These are phyloP conservation scores for Eunapius fragilis DNA, from an alignment of 37 sponge, comb jelly and placozoan species.

Conservation along the genomic window DNA sequence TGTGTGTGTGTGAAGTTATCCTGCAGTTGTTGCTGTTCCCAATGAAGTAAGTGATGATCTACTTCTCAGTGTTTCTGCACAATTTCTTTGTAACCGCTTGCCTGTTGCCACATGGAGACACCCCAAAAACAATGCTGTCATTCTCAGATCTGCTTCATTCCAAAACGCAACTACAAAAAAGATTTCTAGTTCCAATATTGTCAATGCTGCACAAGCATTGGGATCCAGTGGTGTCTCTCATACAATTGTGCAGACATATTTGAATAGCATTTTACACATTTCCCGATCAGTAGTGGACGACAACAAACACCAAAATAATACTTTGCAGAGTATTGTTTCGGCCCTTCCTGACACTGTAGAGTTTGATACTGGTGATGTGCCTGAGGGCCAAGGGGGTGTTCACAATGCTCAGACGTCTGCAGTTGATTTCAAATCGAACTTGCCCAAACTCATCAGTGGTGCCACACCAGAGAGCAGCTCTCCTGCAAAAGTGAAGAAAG, in stretches of 20 bases:
- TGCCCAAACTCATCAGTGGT: background rate
- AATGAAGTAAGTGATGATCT: conserved; percentile 63
- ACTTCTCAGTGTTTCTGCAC: conserved; percentile 54
- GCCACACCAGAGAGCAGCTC: background rate
- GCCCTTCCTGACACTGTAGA: background rate
- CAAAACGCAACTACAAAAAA: background rate
- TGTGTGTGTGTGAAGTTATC: conserved; percentile 72
- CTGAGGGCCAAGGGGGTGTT: background rate
- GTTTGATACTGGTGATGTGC: background rate
- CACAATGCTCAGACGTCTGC: background rate
- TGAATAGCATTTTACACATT: background rate
- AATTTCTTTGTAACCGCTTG: conserved; percentile 74
- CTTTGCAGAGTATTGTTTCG: background rate
- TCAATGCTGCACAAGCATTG: background rate
- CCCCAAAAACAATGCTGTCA: conserved; percentile 66
- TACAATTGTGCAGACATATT: background rate
- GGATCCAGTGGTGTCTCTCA: background rate
- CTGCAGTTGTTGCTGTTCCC: conserved; percentile 83
- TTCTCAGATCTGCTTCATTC: conserved; percentile 80
- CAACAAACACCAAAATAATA: background rate
- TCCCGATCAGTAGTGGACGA: background rate
- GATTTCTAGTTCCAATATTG: background rate
- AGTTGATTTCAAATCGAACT: background rate
- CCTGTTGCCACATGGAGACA: conserved; percentile 91
- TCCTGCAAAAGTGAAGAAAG: background rate